Evolutionary conservation across 1,140 invertebrate genomes (phyloP).

Genomic region (Solenopsis invicta): DNA sequence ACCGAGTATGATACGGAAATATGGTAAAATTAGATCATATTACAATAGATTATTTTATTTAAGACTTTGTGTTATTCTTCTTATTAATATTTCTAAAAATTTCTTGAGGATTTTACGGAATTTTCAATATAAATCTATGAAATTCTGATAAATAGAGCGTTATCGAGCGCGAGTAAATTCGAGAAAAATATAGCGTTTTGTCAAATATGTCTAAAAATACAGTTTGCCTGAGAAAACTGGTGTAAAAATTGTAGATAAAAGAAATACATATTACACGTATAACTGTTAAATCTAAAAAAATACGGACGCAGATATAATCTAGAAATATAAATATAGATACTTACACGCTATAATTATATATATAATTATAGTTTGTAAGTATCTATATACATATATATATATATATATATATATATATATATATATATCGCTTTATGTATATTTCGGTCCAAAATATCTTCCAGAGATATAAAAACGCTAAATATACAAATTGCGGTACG

Average conservation of each 20-base stretch:
- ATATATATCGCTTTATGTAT: conserved; percentile 22
- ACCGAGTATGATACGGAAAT: background rate
- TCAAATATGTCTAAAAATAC: conserved; percentile 8
- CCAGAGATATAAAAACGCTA: conserved; percentile 23
- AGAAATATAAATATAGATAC: background rate
- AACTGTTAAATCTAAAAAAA: background rate
- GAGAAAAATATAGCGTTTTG: background rate
- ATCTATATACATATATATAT: too few species aligned
- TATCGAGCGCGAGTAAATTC: background rate
- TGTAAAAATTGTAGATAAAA: background rate
- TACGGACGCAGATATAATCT: conserved; percentile 1
- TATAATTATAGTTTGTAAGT: too few species aligned
- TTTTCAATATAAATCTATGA: background rate
- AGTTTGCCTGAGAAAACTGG: background rate
- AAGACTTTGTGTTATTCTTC: background rate
- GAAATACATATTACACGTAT: conserved; percentile 4
- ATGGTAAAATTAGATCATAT: background rate
- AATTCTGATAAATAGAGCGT: conserved; percentile 18
- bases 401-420: too few species aligned
- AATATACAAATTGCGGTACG: conserved; percentile 24
- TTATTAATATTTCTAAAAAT: background rate
- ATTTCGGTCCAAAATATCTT: conserved; percentile 33
- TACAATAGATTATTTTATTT: background rate
- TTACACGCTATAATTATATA: conserved; percentile 17
- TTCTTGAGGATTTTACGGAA: background rate